These are phyloP conservation scores for Unio delphinus DNA, from an alignment of 2,888 invertebrate genomes.

Conservation along the genomic window DNA sequence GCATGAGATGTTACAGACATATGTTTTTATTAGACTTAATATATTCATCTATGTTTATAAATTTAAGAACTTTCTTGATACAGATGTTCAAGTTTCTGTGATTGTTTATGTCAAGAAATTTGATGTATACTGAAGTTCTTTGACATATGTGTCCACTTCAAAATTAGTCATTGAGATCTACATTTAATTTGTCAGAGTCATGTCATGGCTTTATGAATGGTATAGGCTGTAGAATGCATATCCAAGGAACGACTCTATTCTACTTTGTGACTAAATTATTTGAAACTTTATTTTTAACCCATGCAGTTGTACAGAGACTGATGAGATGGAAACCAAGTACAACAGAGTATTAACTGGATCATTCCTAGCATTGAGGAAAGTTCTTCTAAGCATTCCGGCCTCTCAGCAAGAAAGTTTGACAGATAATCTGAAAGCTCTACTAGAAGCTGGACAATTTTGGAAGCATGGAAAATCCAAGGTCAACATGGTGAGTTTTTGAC, in stretches of 20 bases:
- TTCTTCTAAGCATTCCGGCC: slow-evolving; percentile 76
- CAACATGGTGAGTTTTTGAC: slow-evolving; percentile 35
- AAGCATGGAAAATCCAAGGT: slow-evolving; percentile 70
- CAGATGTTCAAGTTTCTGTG: no score
- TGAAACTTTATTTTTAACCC: slow-evolving; percentile 8
- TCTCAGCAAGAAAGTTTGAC: slow-evolving; percentile 49
- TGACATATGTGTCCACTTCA: no score
- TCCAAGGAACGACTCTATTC: background rate
- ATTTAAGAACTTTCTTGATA: no score
- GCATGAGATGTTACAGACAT: no score
- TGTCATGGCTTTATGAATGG: no score
- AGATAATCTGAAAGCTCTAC: slow-evolving; percentile 75
- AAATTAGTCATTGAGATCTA: no score
- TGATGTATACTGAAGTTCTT: no score
- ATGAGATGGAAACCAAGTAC: slow-evolving; percentile 82
- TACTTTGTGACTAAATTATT: background rate
- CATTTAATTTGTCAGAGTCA: no score
- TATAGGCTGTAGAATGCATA: no score
- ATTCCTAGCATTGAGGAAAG: slow-evolving; percentile 79
- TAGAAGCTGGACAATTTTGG: slow-evolving; percentile 82
- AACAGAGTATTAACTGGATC: slow-evolving; percentile 79
- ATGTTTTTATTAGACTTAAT: no score
- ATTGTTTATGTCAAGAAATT: no score
- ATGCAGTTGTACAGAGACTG: slow-evolving; percentile 75
- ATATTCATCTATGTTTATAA: no score